phyloP scores from a whole-genome alignment of 1,140 invertebrate species.

The Oedothorax gibbosus region DNA sequence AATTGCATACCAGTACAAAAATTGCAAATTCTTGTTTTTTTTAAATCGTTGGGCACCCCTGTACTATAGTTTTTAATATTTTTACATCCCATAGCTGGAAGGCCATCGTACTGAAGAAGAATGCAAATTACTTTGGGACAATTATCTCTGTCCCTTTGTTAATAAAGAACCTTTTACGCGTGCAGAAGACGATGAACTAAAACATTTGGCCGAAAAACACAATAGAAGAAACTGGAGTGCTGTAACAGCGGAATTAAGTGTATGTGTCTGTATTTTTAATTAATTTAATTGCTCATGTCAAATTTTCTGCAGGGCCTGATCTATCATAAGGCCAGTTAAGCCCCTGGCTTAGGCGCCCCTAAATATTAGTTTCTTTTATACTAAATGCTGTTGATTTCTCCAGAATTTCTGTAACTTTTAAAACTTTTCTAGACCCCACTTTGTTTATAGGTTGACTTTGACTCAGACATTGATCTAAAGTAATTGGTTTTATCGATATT shows the following conservation, averaged over 20 bases:
- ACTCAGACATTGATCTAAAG: too few species aligned
- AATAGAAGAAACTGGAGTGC: conserved; percentile 22
- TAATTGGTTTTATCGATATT: too few species aligned
- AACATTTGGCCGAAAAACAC: not conserved
- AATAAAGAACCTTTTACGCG: conserved; percentile 16
- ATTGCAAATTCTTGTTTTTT: not conserved
- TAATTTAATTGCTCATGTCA: too few species aligned
- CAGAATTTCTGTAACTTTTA: too few species aligned
- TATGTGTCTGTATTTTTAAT: not conserved
- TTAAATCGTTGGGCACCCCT: not conserved
- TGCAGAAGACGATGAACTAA: conserved; percentile 21
- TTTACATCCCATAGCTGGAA: conserved; percentile 30
- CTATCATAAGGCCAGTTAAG: too few species aligned
- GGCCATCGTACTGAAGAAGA: conserved; percentile 16
- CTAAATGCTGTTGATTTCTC: too few species aligned
- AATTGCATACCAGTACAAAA: too few species aligned
- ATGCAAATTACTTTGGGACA: conserved; percentile 56
- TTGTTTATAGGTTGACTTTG: too few species aligned
- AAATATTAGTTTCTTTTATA: too few species aligned
- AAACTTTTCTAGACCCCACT: too few species aligned
- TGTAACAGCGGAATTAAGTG: conserved; percentile 12
- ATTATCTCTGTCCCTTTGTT: conserved; percentile 26
- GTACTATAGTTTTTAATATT: not conserved
- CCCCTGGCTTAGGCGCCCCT: too few species aligned
- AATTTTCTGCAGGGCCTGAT: too few species aligned